A percentile compares a stretch with the other conserved stretches of the same genome.
phyloP scores from a whole-genome alignment of 2,888 invertebrate genomes.

The Ptilodon capucinus region DNA sequence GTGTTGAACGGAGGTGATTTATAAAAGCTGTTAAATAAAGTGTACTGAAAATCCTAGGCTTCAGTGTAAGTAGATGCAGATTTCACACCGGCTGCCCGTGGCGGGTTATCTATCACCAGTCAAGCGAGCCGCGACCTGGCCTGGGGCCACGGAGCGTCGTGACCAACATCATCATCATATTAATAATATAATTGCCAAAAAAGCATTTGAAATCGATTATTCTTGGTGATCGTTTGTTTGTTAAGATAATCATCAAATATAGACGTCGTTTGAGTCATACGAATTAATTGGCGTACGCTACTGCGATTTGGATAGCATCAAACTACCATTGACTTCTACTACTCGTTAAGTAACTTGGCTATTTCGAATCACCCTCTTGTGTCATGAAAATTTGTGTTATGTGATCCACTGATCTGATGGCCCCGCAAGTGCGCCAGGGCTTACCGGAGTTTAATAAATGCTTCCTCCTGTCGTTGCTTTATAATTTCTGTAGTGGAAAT shows the following conservation, averaged over 20 bases:
- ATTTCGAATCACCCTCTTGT: no score
- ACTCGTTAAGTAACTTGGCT: no score
- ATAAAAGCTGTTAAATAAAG: conserved; percentile 58
- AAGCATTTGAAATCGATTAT: no score
- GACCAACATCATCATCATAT: neutral
- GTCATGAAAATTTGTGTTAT: no score
- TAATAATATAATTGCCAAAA: no score
- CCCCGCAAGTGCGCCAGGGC: conserved; percentile 29
- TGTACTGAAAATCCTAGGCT: conserved; percentile 57
- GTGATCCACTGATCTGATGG: conserved; percentile 29
- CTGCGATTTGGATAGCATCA: no score
- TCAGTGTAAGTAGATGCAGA: conserved; percentile 65
- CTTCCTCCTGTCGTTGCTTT: conserved; percentile 62
- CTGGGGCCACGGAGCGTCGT: conserved; percentile 18
- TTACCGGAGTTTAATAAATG: conserved; percentile 59
- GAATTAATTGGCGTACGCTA: no score
- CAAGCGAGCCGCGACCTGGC: conserved; percentile 26
- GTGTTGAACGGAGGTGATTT: conserved; percentile 38
- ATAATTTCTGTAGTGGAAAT: conserved; percentile 54
- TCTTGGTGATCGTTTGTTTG: neutral
- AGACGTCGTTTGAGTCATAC: no score
- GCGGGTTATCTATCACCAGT: conserved; percentile 67
- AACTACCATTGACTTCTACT: no score
- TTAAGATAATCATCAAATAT: no score
- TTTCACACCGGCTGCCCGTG: conserved; percentile 56